Evolutionary conservation across 2,113 vertebrate species (phyloP).

Genomic region (Phylloscopus trochiloides): DNA sequence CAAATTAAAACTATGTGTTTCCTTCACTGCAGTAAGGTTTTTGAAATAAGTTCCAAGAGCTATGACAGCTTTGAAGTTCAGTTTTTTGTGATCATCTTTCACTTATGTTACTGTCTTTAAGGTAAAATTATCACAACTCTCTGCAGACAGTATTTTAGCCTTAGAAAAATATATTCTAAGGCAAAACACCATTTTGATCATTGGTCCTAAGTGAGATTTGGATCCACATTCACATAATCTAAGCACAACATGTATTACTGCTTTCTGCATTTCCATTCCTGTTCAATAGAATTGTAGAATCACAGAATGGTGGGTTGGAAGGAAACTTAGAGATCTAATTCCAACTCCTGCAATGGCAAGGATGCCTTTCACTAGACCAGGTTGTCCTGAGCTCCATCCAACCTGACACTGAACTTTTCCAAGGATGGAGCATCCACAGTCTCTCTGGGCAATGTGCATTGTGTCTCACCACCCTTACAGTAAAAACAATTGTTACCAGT

Average conservation of each 20-base stretch:
- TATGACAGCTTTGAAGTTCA: neutral
- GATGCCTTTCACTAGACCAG: neutral
- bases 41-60: neutral
- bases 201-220: neutral
- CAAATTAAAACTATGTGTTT: neutral
- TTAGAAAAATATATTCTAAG: neutral
- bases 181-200: neutral
- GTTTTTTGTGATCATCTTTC: neutral
- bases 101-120: neutral
- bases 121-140: neutral
- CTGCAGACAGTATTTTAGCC: neutral
- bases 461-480: neutral
- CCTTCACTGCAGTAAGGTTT: neutral
- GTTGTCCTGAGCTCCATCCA: neutral
- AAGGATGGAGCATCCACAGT: neutral
- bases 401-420: neutral
- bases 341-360: neutral
- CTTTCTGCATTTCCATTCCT: neutral
- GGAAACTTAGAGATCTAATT: neutral
- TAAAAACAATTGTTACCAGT: neutral
- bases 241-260: neutral
- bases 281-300: rapidly evolving
- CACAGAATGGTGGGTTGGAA: neutral
- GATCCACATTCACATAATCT: neutral
- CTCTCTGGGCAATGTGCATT: neutral